Evolutionary conservation across 2,888 invertebrate genomes (phyloP), one percentile per base, ranked within the genome.

Genomic region (Operophtera brumata): DNA sequence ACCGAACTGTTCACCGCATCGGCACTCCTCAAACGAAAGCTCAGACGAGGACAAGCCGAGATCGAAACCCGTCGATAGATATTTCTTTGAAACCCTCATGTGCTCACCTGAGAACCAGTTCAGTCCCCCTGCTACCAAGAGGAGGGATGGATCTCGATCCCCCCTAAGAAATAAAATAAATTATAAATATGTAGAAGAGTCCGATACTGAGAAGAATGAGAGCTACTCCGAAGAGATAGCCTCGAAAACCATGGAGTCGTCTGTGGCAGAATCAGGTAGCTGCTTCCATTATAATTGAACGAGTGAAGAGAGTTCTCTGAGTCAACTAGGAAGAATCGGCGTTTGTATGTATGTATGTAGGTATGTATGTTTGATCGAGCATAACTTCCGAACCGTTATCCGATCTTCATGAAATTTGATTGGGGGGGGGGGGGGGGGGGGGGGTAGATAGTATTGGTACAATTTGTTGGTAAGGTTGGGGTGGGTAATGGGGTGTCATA

Each of bases 161-260:
- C 45, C 68, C 7, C 60, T 61, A 0, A 73, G 73, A 57, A 69
- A 56, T 41, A 79, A 80, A 25, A 26, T 47, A 6, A 54, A 46
- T 35, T 71, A 53, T 35, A 82, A 84, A 48, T 78, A 70, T 59
- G 71, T 75, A 56, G 80, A 83, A 0, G 52, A 66, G 0, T 75
- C 82, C 0, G 86, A 83, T 3, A 75, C 79, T 1, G 86, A 85
- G 0, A 84, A 84, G 49, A 79, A 80, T 14, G 83, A 86, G 0
- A 84, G 77, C 6, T 74, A 75, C 37, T 81, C 86, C 0, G 86
- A 87, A 57, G 86, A 85, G 6, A 42, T 78, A 0, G 76, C 63
- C 0, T 83, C 85, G 0, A 87, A 83, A 61, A 83, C 79, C 47
- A 70, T 78, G 57, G 85, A 86, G 6, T 81, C 86, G 0, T 85